A percentile compares a stretch with the other conserved stretches of the same genome.
These are phyloP conservation scores for Flabesymbios commensalis DNA, from an alignment of 2,888 invertebrate genomes.

Conservation along the genomic window DNA sequence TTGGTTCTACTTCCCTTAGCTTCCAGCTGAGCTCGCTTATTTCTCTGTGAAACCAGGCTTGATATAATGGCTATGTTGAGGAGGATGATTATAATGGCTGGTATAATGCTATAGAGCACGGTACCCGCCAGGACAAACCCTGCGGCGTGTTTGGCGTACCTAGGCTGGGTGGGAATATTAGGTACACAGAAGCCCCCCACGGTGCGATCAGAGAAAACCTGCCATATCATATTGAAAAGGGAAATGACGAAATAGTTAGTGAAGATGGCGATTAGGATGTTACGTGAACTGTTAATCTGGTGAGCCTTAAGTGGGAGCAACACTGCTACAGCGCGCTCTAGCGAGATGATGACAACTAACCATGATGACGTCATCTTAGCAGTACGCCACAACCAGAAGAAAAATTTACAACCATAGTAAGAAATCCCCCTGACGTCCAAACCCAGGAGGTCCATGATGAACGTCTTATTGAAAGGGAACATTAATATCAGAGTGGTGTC, in stretches of 20 bases:
- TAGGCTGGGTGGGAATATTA: not conserved
- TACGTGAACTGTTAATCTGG: not conserved
- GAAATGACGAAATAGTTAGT: not conserved
- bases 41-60: not conserved
- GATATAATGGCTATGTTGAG: not conserved
- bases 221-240: not conserved
- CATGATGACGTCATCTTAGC: slow-evolving; percentile 45
- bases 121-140: not conserved
- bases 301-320: slow-evolving; percentile 4
- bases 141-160: not conserved
- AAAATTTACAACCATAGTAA: slow-evolving; percentile 35
- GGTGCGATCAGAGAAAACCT: not conserved
- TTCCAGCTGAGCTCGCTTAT: not conserved
- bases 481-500: slow-evolving; percentile 37
- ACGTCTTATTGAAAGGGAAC: slow-evolving; percentile 39
- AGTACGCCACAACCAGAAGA: slow-evolving; percentile 38
- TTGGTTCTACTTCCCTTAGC: no score
- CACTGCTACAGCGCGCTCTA: slow-evolving; percentile 40
- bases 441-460: slow-evolving; percentile 31
- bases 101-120: not conserved
- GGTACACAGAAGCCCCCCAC: not conserved
- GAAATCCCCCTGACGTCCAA: slow-evolving; percentile 36
- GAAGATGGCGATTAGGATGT: not conserved
- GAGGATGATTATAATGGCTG: not conserved
- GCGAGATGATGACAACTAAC: slow-evolving; percentile 39